phyloP scores from a whole-genome alignment of 2,888 invertebrate genomes.

The Apamea anceps region DNA sequence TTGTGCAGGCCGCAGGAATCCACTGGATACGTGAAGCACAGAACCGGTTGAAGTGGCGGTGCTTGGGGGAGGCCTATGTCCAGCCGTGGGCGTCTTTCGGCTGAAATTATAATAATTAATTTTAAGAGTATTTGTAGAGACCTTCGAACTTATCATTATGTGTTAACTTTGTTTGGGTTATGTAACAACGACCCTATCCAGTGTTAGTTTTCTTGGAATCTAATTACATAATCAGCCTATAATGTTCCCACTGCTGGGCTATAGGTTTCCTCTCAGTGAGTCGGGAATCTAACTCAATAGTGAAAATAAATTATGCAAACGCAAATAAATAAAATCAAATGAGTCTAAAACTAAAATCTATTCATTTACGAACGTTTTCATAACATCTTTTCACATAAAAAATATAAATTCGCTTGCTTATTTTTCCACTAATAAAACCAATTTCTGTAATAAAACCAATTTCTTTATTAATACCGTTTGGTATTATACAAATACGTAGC shows the following conservation, averaged over 20 bases:
- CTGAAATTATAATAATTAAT: neutral
- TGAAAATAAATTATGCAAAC: neutral
- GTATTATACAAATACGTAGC: neutral
- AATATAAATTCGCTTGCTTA: neutral
- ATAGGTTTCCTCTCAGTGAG: no score
- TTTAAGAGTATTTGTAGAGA: neutral
- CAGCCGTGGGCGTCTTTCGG: no score
- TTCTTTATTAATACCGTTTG: neutral
- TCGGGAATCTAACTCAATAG: neutral
- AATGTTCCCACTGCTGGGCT: no score
- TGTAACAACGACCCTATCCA: neutral
- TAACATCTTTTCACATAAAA: neutral
- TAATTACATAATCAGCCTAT: neutral
- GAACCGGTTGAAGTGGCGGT: neutral
- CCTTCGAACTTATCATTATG: conserved; percentile 7
- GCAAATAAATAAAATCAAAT: neutral
- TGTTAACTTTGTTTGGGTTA: neutral
- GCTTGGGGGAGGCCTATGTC: neutral
- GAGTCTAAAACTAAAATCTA: neutral
- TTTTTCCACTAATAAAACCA: neutral
- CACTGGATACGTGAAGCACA: neutral
- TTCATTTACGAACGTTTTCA: neutral
- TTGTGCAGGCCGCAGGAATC: neutral
- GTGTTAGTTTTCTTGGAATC: neutral
- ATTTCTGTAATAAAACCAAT: neutral